Evolutionary conservation across 2,113 vertebrate genomes (phyloP), one percentile per base, ranked within the genome.

Genomic region (Upupa epops): DNA sequence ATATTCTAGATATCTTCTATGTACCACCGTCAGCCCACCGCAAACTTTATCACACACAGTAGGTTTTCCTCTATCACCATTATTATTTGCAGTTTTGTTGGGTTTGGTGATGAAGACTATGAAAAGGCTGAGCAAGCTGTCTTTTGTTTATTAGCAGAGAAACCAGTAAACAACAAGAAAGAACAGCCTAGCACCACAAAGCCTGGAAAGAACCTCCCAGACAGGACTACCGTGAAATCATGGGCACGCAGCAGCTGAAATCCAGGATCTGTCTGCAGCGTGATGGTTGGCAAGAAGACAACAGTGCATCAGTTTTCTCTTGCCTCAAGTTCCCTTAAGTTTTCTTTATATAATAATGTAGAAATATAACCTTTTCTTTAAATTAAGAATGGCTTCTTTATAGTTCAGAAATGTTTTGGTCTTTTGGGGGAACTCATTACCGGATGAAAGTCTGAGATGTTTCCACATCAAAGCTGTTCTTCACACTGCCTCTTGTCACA

Each of bases 401-500:
- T 37, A 56, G 7, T 68, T 68, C 59, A 54, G 17, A 42, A 19
- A 4, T 17, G 65, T 65, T 85, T 77, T 6, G 0, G 73, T 89
- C 63, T 93, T 95, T 61, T 85, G 46, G 17, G 88, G 26, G 15
- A 86, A 19, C 17, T 96, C 28, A 89, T 88, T 89, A 24, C 36
- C 69, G 85, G 71, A 91, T 54, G 21, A 83, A 89, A 89, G 63
- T 36, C 63, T 75, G 54, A 94, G 66, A n/a, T 40, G 69, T 89
- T 94, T 85, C 60, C 74, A 89, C 84, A 87, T 89, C 93, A 94
- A 87, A 96, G 90, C 85, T 69, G 17, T 58, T 54, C 36, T 86
- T 46, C 16, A 42, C 45, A 89, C 71, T 36, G 32, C 17, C 54
- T 86, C 64, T 69, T 89, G 42, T 82, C 75, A 83, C 60, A 76